These are phyloP conservation scores for Tanypteryx hageni DNA, from an alignment of 2,888 invertebrate genomes.

Conservation along the genomic window DNA sequence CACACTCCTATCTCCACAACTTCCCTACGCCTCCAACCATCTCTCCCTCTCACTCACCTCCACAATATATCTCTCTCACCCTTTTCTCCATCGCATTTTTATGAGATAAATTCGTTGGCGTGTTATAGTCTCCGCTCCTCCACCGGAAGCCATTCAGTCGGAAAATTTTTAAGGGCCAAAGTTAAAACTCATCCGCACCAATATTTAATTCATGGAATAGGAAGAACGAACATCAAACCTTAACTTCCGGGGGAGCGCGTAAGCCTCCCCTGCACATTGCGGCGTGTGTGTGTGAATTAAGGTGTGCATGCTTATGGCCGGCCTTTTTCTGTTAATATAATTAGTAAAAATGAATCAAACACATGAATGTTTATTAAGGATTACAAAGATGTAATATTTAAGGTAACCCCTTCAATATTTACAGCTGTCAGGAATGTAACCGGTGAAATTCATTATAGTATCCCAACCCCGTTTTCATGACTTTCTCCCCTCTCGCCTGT, in stretches of 20 bases:
- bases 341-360: too few relatives aligned
- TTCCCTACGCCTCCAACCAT: too few relatives aligned
- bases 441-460: too few relatives aligned
- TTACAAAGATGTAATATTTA: too few relatives aligned
- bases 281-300: background rate
- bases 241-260: background rate
- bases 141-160: slow-evolving; percentile 20
- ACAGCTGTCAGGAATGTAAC: too few relatives aligned
- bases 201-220: slow-evolving; percentile 21
- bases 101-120: slow-evolving; percentile 23
- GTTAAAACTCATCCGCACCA: slow-evolving; percentile 11
- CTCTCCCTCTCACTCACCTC: too few relatives aligned
- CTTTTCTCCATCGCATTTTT: slow-evolving; percentile 14
- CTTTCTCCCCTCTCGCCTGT: too few relatives aligned
- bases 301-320: background rate
- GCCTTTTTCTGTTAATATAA: too few relatives aligned
- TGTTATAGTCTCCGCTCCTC: background rate
- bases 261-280: background rate
- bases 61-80: background rate
- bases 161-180: slow-evolving; percentile 8
- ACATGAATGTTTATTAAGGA: too few relatives aligned
- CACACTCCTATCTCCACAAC: too few relatives aligned
- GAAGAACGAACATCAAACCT: background rate
- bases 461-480: too few relatives aligned
- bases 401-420: too few relatives aligned